Conservation (phyloP, 2,113 vertebrate genomes). For the Manacus vitellinus region DNA sequence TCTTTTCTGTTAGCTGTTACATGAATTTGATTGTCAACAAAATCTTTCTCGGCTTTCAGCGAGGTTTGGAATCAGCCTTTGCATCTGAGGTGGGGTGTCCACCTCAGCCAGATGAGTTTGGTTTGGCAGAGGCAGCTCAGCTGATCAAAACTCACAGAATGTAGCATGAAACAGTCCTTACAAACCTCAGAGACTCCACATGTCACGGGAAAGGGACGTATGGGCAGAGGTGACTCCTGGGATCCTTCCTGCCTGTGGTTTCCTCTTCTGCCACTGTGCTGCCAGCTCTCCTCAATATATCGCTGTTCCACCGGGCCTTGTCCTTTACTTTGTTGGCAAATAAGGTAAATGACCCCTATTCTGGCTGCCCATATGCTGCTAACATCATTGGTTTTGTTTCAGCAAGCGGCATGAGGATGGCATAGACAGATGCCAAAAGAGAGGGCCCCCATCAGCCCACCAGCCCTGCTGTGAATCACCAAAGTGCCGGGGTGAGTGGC, state of each 20-base stretch:
- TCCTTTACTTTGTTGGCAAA: conserved; percentile 62
- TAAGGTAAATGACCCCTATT: conserved; percentile 42
- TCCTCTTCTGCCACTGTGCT: not conserved
- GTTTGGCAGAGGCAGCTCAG: not conserved
- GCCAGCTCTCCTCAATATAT: not conserved
- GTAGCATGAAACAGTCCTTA: not conserved
- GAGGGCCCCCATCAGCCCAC: conserved; percentile 25
- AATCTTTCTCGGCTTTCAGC: not conserved
- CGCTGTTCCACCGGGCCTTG: conserved; percentile 11
- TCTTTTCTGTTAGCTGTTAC: conserved; percentile 35
- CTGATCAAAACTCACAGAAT: not conserved
- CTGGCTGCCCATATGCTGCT: conserved; percentile 53
- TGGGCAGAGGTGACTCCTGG: conserved; percentile 30
- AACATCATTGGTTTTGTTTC: conserved; percentile 55
- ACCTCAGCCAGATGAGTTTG: not conserved
- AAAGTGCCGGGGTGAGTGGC: conserved; percentile 13
- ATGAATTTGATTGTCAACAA: conserved; percentile 44
- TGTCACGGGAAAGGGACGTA: not conserved
- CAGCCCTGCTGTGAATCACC: conserved; percentile 52
- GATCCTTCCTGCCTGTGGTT: not conserved
- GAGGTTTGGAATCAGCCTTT: not conserved
- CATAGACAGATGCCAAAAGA: conserved; percentile 51
- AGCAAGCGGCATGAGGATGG: conserved; percentile 39
- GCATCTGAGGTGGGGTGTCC: not conserved
- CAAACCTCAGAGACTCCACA: not conserved